phyloP scores from a whole-genome alignment of 92 coral and sea anemone species.

The Epizoanthus rinbou region DNA sequence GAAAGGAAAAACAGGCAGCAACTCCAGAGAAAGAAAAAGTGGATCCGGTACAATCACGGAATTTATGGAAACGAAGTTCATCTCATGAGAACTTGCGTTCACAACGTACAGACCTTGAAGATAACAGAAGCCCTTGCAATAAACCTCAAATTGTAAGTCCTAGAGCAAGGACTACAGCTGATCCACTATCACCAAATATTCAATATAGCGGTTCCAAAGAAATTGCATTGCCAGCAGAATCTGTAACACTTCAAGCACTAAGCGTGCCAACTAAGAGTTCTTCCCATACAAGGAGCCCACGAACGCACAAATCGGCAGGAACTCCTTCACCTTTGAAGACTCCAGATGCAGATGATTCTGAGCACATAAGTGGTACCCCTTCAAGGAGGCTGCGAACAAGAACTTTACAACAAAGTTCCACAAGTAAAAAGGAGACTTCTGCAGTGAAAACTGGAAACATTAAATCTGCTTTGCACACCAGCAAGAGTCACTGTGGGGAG shows the following conservation, averaged over 20 bases:
- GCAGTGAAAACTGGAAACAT: neutral
- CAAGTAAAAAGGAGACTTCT: neutral
- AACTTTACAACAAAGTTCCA: neutral
- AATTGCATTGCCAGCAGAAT: neutral
- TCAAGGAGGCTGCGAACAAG: slow-evolving; percentile 6
- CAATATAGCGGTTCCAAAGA: neutral
- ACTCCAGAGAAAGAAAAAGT: neutral
- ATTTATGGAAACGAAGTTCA: neutral
- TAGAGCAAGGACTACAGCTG: neutral
- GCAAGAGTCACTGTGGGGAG: neutral
- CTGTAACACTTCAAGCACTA: neutral
- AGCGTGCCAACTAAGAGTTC: neutral
- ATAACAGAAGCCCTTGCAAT: neutral
- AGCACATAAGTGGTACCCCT: neutral
- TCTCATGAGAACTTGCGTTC: neutral
- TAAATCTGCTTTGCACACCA: neutral
- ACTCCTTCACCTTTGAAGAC: neutral
- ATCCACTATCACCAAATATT: neutral
- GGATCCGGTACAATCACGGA: neutral
- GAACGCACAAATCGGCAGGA: neutral
- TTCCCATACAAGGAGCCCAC: neutral
- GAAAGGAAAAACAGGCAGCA: neutral
- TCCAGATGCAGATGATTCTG: neutral
- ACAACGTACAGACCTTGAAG: neutral
- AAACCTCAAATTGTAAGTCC: neutral